Evolutionary conservation across 2,888 invertebrate genomes (phyloP).

Genomic region (Lasioglossum pauxillum): DNA sequence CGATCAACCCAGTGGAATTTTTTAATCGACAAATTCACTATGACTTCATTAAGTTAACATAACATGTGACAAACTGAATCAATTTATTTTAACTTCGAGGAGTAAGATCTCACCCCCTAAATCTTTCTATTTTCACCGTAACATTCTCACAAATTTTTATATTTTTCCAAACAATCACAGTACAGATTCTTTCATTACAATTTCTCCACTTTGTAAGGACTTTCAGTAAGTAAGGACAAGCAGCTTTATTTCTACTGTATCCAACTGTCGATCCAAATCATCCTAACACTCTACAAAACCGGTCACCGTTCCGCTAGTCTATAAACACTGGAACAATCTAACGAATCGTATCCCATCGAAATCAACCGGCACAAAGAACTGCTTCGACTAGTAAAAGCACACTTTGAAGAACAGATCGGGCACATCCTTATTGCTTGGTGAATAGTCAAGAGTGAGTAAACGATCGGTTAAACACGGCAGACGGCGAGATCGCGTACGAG

Average conservation of each 20-base stretch:
- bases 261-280: background rate
- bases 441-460: constrained; percentile 44
- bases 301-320: background rate
- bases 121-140: background rate
- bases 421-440: constrained; percentile 41
- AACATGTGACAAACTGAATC: background rate
- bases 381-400: constrained; percentile 44
- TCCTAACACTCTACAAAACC: background rate
- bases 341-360: background rate
- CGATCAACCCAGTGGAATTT: background rate
- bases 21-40: background rate
- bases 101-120: too few species aligned
- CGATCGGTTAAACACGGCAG: constrained; percentile 34
- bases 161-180: too few species aligned
- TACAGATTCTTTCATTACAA: background rate
- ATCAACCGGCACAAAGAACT: background rate
- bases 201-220: background rate
- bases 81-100: background rate
- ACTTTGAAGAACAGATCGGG: constrained; percentile 24
- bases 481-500: constrained; percentile 42
- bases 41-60: background rate
- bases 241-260: background rate
- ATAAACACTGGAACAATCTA: background rate
- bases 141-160: background rate
- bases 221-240: too few species aligned